Evolutionary conservation across 2,888 invertebrate species (phyloP).

Genomic region (Polietes domitor): DNA sequence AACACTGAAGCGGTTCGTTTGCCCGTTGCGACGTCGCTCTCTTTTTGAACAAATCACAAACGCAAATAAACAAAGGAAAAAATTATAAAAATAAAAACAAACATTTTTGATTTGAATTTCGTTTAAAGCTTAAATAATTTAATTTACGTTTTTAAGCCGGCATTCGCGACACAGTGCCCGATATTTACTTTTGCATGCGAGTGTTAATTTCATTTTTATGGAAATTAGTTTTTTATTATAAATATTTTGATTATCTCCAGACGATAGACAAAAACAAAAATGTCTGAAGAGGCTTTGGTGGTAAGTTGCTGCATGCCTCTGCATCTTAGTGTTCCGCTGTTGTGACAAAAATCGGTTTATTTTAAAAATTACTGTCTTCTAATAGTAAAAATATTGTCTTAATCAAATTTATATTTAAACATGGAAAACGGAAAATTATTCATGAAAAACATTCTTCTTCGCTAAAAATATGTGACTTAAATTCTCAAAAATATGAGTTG

Average conservation of each 20-base stretch:
- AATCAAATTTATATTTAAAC: too few relatives aligned
- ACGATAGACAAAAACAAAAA: constrained; percentile 26
- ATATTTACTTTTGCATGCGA: not conserved
- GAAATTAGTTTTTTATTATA: not conserved
- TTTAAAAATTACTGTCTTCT: too few relatives aligned
- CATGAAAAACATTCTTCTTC: too few relatives aligned
- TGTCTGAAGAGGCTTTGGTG: constrained; percentile 65
- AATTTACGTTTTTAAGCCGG: not conserved
- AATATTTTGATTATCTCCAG: not conserved
- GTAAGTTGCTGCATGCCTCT: too few relatives aligned
- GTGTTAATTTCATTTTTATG: not conserved
- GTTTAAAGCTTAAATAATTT: constrained; percentile 18
- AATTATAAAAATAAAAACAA: not conserved
- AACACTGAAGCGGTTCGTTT: constrained; percentile 58
- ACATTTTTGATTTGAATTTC: not conserved
- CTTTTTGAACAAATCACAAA: not conserved
- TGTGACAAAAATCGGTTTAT: too few relatives aligned
- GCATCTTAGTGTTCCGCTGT: too few relatives aligned
- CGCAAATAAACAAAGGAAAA: constrained; percentile 16
- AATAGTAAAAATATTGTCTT: too few relatives aligned
- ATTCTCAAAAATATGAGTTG: too few relatives aligned
- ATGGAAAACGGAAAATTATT: too few relatives aligned
- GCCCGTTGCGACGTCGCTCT: constrained; percentile 20
- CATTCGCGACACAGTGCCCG: not conserved
- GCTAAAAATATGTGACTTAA: too few relatives aligned